Evolutionary conservation across 1,140 invertebrate species (phyloP).

Genomic region (Alviniconcha marisindica): DNA sequence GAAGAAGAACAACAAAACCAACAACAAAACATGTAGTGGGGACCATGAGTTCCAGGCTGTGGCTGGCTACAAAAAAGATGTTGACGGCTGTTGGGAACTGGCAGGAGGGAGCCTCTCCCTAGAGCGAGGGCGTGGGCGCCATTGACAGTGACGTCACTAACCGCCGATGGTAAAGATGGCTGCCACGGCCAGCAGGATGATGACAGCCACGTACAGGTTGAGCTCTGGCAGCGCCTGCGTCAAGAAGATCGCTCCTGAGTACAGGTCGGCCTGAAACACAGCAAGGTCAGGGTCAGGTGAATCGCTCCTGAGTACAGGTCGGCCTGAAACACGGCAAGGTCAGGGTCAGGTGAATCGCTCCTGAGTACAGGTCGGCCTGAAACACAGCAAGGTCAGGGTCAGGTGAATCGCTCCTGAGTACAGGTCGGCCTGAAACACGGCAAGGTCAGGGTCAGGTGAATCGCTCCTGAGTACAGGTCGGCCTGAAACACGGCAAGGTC

Average conservation of each 20-base stretch:
- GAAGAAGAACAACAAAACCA: too few relatives aligned
- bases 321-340: conserved; percentile 73
- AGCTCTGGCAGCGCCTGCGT: conserved; percentile 63
- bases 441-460: conserved; percentile 79
- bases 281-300: conserved; percentile 78
- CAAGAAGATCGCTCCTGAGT: conserved; percentile 62
- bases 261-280: conserved; percentile 76
- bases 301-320: conserved; percentile 80
- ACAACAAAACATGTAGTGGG: too few relatives aligned
- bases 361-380: too few relatives aligned
- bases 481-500: conserved; percentile 74
- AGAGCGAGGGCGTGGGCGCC: too few relatives aligned
- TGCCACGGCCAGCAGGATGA: conserved; percentile 71
- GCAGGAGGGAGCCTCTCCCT: too few relatives aligned
- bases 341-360: too few relatives aligned
- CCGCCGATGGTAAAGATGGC: conserved; percentile 78
- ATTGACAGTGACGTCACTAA: conserved; percentile 52
- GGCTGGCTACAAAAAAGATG: conserved; percentile 17
- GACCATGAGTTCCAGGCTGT: too few relatives aligned
- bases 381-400: too few relatives aligned
- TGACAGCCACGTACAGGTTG: conserved; percentile 76
- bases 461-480: conserved; percentile 80
- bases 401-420: too few relatives aligned
- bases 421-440: too few relatives aligned
- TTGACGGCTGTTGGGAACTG: too few relatives aligned